Evolutionary conservation across 53 echinoderm and acorn worm species (phyloP).

Genomic region (Antedon mediterranea): DNA sequence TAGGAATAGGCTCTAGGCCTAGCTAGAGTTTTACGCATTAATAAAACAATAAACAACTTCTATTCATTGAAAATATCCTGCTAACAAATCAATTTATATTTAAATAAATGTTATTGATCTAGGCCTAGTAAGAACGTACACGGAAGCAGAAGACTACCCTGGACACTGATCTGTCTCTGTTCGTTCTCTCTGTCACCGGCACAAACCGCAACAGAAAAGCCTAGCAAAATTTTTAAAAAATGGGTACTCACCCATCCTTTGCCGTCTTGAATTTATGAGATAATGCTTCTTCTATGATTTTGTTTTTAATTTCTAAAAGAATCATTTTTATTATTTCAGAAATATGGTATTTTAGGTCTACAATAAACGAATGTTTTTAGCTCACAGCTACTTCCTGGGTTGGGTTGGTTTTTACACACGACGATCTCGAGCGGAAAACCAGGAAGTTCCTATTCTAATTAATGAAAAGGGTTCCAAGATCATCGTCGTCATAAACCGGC

Average conservation of each 20-base stretch:
- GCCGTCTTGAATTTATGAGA: conserved; percentile 50
- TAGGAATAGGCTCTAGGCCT: no score
- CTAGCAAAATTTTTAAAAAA: background rate
- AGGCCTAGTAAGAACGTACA: background rate
- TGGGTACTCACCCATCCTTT: conserved; percentile 51
- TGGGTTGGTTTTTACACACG: background rate
- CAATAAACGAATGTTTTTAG: background rate
- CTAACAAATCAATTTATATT: no score
- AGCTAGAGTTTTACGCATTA: no score
- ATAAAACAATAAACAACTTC: no score
- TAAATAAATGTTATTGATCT: no score
- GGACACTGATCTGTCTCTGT: background rate
- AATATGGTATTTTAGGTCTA: background rate
- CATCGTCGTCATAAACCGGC: no score
- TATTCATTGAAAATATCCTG: no score
- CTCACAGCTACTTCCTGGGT: background rate
- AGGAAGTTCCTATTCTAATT: background rate
- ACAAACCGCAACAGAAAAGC: background rate
- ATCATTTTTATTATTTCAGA: conserved; percentile 51
- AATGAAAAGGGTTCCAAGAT: background rate
- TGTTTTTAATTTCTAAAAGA: conserved; percentile 86
- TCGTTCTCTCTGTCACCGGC: no score
- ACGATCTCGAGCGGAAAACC: background rate
- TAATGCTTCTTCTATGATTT: conserved; percentile 73
- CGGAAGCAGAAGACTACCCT: background rate